Base-by-base conservation (phyloP, 2,797 vertebrate species). In the Dallia pectoralis region DNA sequence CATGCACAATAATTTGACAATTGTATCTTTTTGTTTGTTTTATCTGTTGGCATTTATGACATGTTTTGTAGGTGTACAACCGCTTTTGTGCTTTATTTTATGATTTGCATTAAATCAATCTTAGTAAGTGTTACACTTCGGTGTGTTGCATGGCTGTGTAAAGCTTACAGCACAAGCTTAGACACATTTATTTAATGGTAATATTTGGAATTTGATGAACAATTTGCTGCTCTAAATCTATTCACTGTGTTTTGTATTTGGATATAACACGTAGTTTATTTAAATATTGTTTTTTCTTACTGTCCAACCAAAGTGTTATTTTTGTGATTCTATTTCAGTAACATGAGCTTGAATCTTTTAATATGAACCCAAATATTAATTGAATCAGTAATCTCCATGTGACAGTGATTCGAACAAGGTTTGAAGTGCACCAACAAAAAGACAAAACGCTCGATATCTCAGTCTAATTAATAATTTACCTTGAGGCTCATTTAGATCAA, bases 1-100 rank as follows among this genome's bases (percentile, higher is more conserved):
- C n/a, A n/a, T n/a, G 51, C 65, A 66, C 70, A 56, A 67, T 67
- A 73, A 75, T 73, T 72, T 36, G 51, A 70, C 12, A 3, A 3
- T 59, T 36, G 25, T 27, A 56, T 71, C 40, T 53, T n/a, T 11
- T 65, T 65, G 5, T 19, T 2, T 7, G 27, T 51, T 69, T 64
- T 65, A 8, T 30, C 15, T 19, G 62, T 36, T 30, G 6, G 25
- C 14, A 19, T 4, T 63, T 8, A 67, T 47, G 25, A n/a, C n/a
- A 67, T 14, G n/a, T 40, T 0, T 44, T 14, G 6, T 44, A 40
- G 3, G 36, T 48, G 27, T 47, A 68, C 66, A 68, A 25, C 44
- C 44, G 49, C 25, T 47, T 48, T 25, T 48, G 47, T 16, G 22
- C 12, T 48, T 67, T 48, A 7, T 44, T 44, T 44, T 44, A 44